Evolutionary conservation across 2,797 vertebrate species (phyloP).

Genomic region (Syngnathus rostellatus): DNA sequence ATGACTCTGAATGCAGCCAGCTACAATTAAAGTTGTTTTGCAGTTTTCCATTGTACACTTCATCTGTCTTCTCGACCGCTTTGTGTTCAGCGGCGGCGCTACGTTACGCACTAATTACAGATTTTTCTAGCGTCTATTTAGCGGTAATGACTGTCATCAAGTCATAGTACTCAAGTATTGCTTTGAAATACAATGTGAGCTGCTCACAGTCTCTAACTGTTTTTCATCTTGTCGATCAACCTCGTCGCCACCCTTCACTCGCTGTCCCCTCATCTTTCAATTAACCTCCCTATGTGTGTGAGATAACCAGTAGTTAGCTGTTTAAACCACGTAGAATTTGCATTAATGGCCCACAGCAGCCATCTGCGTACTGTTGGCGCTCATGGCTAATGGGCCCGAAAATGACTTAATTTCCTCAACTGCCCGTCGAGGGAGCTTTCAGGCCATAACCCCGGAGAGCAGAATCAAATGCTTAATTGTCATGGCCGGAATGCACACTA

Average conservation of each 20-base stretch:
- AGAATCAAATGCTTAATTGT: not conserved
- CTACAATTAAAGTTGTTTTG: conserved; percentile 11
- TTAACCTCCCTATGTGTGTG: not conserved
- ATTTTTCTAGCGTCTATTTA: conserved; percentile 7
- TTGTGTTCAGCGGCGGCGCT: not conserved
- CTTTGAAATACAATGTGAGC: not conserved
- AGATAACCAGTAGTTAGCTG: not conserved
- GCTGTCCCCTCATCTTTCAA: not conserved
- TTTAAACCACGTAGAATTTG: not conserved
- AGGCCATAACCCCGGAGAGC: not conserved
- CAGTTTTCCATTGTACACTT: conserved; percentile 10
- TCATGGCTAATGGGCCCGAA: not conserved
- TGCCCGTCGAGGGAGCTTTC: not conserved
- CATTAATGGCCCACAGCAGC: not conserved
- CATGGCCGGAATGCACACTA: not conserved
- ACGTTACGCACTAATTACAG: not conserved
- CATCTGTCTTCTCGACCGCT: conserved; percentile 26
- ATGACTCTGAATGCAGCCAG: conserved; percentile 1
- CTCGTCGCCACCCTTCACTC: not conserved
- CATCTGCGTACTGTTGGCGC: conserved; percentile 1
- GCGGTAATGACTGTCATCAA: conserved; percentile 3
- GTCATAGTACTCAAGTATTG: not conserved
- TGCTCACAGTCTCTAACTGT: not conserved
- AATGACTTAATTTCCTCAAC: not conserved
- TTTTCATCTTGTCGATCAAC: not conserved